A percentile compares a stretch with the other conserved stretches of the same genome.
These are phyloP conservation scores for Sycobia sp. DNA, from an alignment of 1,140 invertebrate genomes.

Conservation along the genomic window DNA sequence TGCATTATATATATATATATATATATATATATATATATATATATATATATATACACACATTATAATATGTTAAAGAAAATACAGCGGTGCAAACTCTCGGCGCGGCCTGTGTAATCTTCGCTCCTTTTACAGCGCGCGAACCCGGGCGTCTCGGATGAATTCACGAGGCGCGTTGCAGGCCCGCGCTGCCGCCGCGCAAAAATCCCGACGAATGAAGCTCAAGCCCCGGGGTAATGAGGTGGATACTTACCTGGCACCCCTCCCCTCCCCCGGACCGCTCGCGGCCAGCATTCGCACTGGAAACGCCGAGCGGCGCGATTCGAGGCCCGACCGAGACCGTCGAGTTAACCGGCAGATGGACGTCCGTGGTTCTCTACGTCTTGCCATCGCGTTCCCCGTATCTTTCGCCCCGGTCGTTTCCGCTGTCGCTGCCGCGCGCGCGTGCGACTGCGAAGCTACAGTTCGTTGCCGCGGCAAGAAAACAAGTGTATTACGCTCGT, in stretches of 20 bases:
- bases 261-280: too few relatives aligned
- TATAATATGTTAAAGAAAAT: background rate
- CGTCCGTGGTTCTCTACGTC: too few relatives aligned
- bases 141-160: slow-evolving; percentile 7
- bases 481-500: too few relatives aligned
- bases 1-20: too few relatives aligned
- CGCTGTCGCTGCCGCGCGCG: background rate
- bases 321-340: slow-evolving; percentile 17
- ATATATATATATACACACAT: background rate
- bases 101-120: slow-evolving; percentile 14
- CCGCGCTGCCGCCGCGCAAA: too few relatives aligned
- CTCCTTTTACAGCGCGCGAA: background rate
- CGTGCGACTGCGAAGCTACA: slow-evolving; percentile 3
- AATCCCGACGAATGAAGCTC: too few relatives aligned
- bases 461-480: slow-evolving; percentile 25
- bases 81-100: background rate
- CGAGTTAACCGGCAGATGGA: slow-evolving; percentile 31
- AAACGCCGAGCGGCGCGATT: slow-evolving; percentile 32
- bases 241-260: slow-evolving; percentile 28
- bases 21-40: too few relatives aligned
- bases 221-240: slow-evolving; percentile 28
- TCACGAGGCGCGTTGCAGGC: too few relatives aligned
- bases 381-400: too few relatives aligned
- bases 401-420: slow-evolving; percentile 3
- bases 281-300: background rate